phyloP scores from a whole-genome alignment of 2,888 invertebrate genomes.

The Zonitis immaculata region DNA sequence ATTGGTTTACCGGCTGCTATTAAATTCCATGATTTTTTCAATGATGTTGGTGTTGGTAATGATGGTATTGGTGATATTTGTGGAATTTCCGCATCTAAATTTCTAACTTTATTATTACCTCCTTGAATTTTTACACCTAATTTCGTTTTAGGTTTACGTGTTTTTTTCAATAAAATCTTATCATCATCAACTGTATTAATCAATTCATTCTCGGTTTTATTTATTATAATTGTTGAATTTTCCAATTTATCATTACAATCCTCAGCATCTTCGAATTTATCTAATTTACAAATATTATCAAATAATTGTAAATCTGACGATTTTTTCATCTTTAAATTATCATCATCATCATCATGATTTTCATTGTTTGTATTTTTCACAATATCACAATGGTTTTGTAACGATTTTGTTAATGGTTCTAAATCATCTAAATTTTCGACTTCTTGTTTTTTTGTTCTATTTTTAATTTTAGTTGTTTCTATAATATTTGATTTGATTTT shows the following conservation, averaged over 20 bases:
- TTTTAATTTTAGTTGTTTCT: not conserved
- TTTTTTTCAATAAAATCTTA: slow-evolving; percentile 33
- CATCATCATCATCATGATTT: not conserved
- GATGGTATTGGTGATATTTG: slow-evolving; percentile 27
- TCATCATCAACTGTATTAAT: slow-evolving; percentile 26
- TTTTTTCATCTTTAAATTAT: not conserved
- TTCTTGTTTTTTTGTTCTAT: not conserved
- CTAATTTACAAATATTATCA: slow-evolving; percentile 3
- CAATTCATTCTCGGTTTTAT: slow-evolving; percentile 9
- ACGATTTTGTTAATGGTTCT: not conserved
- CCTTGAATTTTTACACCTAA: slow-evolving; percentile 43
- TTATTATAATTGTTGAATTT: slow-evolving; percentile 10
- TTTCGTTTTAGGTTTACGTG: slow-evolving; percentile 45
- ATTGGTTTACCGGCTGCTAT: slow-evolving; percentile 47
- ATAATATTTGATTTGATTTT: slow-evolving; percentile 4
- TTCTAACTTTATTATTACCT: slow-evolving; percentile 27
- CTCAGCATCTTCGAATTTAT: slow-evolving; percentile 34
- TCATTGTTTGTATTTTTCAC: not conserved
- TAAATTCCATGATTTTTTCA: slow-evolving; percentile 54
- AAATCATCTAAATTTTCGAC: not conserved
- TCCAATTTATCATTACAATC: slow-evolving; percentile 24
- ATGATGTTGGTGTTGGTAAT: slow-evolving; percentile 37
- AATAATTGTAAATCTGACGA: not conserved
- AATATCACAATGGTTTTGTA: not conserved
- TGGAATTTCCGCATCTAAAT: slow-evolving; percentile 21